These are phyloP conservation scores for Strix occidentalis DNA, from an alignment of 2,797 vertebrate species.

Conservation along the genomic window DNA sequence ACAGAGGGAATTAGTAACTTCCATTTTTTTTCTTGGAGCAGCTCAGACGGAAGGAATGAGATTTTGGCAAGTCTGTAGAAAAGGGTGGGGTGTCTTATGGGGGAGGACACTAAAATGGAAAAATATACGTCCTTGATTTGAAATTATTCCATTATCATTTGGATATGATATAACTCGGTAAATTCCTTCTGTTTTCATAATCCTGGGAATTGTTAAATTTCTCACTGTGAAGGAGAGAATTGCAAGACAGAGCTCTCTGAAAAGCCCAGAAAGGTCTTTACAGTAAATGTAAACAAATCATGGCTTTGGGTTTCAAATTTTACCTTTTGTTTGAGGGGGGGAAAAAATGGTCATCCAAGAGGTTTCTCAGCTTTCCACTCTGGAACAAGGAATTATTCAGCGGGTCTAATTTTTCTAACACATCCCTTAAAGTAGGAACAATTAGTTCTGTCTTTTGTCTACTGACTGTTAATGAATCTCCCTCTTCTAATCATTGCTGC, in stretches of 20 bases:
- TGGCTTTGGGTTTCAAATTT: neutral
- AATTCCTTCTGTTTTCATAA: neutral
- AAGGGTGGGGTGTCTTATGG: neutral
- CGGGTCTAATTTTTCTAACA: neutral
- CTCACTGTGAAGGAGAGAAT: neutral
- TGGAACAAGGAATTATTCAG: neutral
- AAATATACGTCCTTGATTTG: neutral
- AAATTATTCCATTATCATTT: constrained; percentile 37
- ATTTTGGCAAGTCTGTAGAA: constrained; percentile 19
- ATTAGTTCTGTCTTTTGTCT: neutral
- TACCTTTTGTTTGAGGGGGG: neutral
- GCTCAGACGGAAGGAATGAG: constrained; percentile 32
- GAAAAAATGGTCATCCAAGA: accelerated
- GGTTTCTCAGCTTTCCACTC: neutral
- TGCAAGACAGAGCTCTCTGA: neutral
- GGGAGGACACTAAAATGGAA: neutral
- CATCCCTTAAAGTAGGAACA: neutral
- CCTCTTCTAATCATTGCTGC: neutral
- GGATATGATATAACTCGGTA: neutral
- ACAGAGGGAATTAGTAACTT: constrained; percentile 5
- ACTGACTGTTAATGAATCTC: neutral
- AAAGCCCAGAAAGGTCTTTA: neutral
- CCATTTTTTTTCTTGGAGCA: constrained; percentile 16
- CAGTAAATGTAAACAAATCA: neutral
- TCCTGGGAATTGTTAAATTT: neutral